Evolutionary conservation across 2,888 invertebrate species (phyloP), one percentile per base, ranked within the genome.

Genomic region (Suillia variegata): DNA sequence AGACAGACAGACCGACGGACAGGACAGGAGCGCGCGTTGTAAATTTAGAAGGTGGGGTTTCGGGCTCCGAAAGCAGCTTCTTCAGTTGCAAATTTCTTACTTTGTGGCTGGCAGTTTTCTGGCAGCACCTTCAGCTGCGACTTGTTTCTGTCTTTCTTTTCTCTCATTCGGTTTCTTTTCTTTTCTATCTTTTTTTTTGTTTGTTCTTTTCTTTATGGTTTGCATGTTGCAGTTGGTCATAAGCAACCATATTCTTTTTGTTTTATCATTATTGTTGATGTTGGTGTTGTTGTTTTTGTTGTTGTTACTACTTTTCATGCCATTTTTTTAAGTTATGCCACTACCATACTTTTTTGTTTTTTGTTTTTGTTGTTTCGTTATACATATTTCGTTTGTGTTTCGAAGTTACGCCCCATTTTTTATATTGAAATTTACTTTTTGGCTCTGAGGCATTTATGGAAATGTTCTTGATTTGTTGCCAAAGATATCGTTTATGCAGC

Each of bases 81-180:
- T 67, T 66, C 66, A 66, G 67, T 67, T 67, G 67, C 67, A 67
- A 67, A 67, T 67, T 66, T 67, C 67, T 63, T 67, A 67, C 63
- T 67, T 48, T 57, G 42, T 58, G 49, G 42, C 56, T 58, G 8
- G 20, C n/a, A 45, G 18, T 8, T 18, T 18, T 18, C 45, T 45
- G 45, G 45, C 17, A 45, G 45, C 45, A 38, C 45, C 3, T 45
- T 45, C 18, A 20, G 18, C 45, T 8, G 13, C 18, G 13, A 38
- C n/a, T 38, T 10, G 26, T 38, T 38, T 38, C 38, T n/a, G n/a
- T n/a, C n/a, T n/a, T n/a, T n/a, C n/a, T n/a, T n/a, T n/a, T n/a
- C n/a, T n/a, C n/a, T n/a, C n/a, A n/a, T n/a, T n/a, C n/a, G n/a
- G n/a, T n/a, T n/a, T n/a, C n/a, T n/a, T n/a, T n/a, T n/a, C n/a